Evolutionary conservation across 2,113 vertebrate species (phyloP), one percentile per base, ranked within the genome.

Genomic region (Cephalopterus ornatus): DNA sequence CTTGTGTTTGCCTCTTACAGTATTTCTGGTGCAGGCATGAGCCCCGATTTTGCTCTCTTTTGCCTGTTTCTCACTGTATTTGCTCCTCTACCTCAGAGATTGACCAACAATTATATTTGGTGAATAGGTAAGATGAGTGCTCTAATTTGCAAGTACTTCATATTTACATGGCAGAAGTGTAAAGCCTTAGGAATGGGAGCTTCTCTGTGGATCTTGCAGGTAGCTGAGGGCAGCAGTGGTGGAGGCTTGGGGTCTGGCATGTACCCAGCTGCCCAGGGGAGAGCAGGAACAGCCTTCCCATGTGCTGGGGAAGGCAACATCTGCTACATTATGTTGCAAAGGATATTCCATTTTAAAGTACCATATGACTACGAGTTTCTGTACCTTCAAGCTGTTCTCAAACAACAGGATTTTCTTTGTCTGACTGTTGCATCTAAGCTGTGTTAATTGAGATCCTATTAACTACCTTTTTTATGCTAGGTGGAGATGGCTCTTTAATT

Each of bases 191-290:
- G 20, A n/a, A 46, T 5, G 3, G 28, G 20, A 79, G 23, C 1
- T 28, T 82, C 35, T 83, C 35, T 67, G 21, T 41, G n/a, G 47
- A 37, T 79, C 89, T 58, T 86, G 35, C 20, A 47, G 46, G 18
- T 4, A 79, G 26, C 8, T 4, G 4, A 26, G 14, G 19, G 14
- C 1, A 3, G 9, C 0, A 3, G 23, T 39, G 26, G 33, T 44
- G 26, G 23, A 52, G 7, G 2, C 35, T 30, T 52, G 8, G 20
- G 8, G 39, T 46, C 44, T 3, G 0, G 14, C 27, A 52, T 0
- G 0, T 42, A 17, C 4, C 17, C 27, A 46, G 19, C n/a, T 83
- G 39, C 44, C 33, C 35, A 12, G 14, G 7, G 11, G 2, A 41
- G 12, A 65, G 24, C 35, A 66, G 37, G 21, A 91, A 26, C 17